Conservation (phyloP, 2,888 invertebrate species). For the Protophormia terraenovae region DNA sequence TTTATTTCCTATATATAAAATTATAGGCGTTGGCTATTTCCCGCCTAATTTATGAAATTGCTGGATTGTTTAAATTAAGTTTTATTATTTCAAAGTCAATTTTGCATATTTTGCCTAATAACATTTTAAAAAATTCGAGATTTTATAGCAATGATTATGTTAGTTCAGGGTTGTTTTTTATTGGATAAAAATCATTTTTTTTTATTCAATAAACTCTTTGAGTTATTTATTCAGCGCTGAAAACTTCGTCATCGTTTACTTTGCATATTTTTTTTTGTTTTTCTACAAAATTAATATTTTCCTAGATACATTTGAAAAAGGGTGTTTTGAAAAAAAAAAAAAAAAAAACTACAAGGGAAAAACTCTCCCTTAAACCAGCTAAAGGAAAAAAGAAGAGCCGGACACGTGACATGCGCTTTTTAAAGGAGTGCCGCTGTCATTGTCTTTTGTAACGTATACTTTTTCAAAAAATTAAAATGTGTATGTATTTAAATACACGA, state of each 20-base stretch:
- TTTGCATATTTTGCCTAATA: neutral
- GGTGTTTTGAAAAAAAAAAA: no score
- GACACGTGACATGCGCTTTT: conserved; percentile 65
- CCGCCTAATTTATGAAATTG: neutral
- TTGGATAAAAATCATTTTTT: neutral
- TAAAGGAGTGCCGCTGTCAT: conserved; percentile 61
- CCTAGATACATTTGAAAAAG: conserved; percentile 10
- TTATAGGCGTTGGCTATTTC: conserved; percentile 12
- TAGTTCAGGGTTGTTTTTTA: conserved; percentile 23
- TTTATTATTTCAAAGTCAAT: neutral
- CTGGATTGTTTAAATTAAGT: no score
- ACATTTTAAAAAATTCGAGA: neutral
- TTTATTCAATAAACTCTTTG: conserved; percentile 10
- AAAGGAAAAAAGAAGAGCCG: conserved; percentile 5
- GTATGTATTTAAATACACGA: neutral
- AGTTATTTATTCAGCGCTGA: conserved; percentile 12
- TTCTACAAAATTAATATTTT: neutral
- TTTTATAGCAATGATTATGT: neutral
- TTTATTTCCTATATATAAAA: neutral
- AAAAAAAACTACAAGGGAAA: neutral
- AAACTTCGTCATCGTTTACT: conserved; percentile 11
- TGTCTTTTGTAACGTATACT: conserved; percentile 30
- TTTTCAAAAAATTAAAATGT: neutral
- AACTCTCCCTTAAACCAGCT: neutral
- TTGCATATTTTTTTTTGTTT: neutral